A percentile compares a stretch with the other conserved stretches of the same genome.
Conservation (phyloP, 2,797 vertebrate species). For the Octomys mimax region DNA sequence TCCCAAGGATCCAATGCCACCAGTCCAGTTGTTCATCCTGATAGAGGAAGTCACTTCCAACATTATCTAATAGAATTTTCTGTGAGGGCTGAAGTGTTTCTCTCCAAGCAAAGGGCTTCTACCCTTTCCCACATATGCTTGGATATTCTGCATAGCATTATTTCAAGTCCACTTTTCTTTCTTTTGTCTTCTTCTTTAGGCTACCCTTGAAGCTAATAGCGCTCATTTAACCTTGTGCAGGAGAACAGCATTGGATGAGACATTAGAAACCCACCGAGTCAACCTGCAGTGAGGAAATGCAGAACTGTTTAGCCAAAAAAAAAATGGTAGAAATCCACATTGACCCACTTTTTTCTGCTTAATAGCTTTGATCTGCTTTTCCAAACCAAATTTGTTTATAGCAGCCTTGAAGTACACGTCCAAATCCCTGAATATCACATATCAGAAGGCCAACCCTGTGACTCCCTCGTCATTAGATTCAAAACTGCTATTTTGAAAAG, state of each 20-base stretch:
- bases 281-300: constrained; percentile 36
- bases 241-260: background rate
- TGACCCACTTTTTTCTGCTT: background rate
- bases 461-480: background rate
- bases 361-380: constrained; percentile 51
- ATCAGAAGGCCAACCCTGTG: constrained; percentile 30
- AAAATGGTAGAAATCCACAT: constrained; percentile 41
- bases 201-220: constrained; percentile 45
- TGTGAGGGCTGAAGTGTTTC: background rate
- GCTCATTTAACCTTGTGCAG: constrained; percentile 25
- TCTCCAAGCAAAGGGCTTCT: background rate
- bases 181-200: constrained; percentile 12
- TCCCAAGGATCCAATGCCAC: background rate
- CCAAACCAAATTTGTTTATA: constrained; percentile 44
- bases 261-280: constrained; percentile 33
- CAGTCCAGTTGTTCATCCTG: background rate
- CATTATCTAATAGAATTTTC: background rate
- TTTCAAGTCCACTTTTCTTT: background rate
- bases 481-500: constrained; percentile 22
- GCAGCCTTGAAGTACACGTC: constrained; percentile 46
- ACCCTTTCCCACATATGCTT: background rate
- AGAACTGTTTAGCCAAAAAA: constrained; percentile 20
- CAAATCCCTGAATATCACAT: constrained; percentile 37
- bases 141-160: background rate
- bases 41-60: background rate